Evolutionary conservation across 2,888 invertebrate genomes (phyloP), one percentile per base, ranked within the genome.

Genomic region (Clistopyga incitator): DNA sequence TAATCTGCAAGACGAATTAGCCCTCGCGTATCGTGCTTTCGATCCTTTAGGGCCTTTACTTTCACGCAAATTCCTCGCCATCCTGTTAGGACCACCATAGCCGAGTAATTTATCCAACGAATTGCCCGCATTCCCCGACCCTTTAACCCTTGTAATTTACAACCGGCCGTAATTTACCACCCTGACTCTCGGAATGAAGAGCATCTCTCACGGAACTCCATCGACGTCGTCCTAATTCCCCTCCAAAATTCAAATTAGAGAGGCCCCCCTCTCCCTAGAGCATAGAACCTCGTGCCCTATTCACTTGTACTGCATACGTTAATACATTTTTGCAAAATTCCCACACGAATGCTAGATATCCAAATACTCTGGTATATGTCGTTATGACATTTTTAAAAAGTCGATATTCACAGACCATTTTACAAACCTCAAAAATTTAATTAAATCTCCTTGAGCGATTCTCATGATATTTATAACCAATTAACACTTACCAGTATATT

Each of bases 241-340:
- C 68, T 78, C 59, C 75, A 75, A 85, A 81, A 81, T 85, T 85
- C 81, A 84, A 85, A 85, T 81, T 84, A 85, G 78, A 85, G 52
- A 1, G 10, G 0, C 8, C n/a, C 50, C 50, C 50, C n/a, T 34
- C 18, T 42, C 18, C 34, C 47, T 18, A 29, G 29, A 29, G 29
- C 2, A 29, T 15, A 47, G 47, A 13, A 2, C 47, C 15, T n/a
- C 47, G 15, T n/a, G 6, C 47, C 52, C 45, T 61, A 52, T 61
- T n/a, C 38, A 50, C 61, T 38, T 38, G 0, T 18, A 61, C 20
- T 59, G 20, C 65, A 59, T 61, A 75, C 38, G 50, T 72, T 70
- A 59, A 54, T 52, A 23, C 25, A 23, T 42, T 74, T 74, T n/a
- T 54, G 54, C 18, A 11, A 25, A 20, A 71, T 10, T 34, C 20